Evolutionary conservation across 1,140 invertebrate genomes (phyloP), one percentile per base, ranked within the genome.

Genomic region (Uloborus diversus): DNA sequence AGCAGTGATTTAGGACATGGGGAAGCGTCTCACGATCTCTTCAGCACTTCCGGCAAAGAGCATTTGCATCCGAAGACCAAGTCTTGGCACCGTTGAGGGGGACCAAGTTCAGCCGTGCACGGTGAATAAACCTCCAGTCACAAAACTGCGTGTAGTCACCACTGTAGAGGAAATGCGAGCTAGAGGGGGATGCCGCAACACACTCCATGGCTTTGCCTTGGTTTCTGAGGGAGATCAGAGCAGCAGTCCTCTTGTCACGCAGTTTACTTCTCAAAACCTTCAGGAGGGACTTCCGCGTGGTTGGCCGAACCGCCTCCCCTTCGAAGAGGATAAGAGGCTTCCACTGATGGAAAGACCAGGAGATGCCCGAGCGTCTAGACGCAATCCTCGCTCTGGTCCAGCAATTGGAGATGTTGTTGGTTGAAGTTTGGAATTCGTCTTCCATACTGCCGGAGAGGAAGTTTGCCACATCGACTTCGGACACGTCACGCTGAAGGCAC

Each of bases 221-320:
- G 5, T 20, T 23, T 0, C 9, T 11, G 3, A 30, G 42, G 9
- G 4, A 13, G 0, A 51, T 3, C 0, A 68, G 25, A 2, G 4
- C 20, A 11, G 30, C 13, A 11, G n/a, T 3, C 17, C 25, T 2
- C 4, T 32, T 13, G 25, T 25, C 4, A 0, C 66, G 7, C 0
- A 53, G 13, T 2, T 0, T 25, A 0, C 0, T n/a, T 0, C n/a
- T 7, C 0, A 25, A 7, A 1, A 4, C 2, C 5, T 23, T 28
- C 4, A 7, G 0, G 11, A 27, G 0, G 9, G n/a, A 0, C 2
- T 0, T 0, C 20, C 4, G 1, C 23, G 17, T 30, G 23, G 0
- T 4, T 0, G 30, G 62, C 4, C 4, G 14, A 23, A 65, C 9
- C 14, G 28, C 20, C 5, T 17, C n/a, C 0, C 13, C 30, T 9